Conservation (phyloP, 2,797 vertebrate genomes). For the Melanitta fusca region DNA sequence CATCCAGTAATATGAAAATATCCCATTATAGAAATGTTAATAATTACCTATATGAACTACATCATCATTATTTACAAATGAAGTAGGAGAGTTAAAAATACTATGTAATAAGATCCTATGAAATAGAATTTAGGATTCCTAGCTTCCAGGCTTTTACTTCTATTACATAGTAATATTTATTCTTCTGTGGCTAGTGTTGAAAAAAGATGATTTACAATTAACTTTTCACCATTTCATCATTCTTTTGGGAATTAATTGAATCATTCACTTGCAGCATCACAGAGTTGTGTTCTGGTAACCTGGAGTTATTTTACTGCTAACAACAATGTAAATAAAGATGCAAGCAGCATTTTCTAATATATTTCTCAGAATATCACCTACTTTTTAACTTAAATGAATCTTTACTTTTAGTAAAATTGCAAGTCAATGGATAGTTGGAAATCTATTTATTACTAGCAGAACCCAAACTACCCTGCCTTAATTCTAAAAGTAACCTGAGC, state of each 20-base stretch:
- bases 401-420: neutral
- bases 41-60: neutral
- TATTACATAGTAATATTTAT: neutral
- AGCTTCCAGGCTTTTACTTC: neutral
- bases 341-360: neutral
- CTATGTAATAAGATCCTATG: neutral
- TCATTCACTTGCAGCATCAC: neutral
- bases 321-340: neutral
- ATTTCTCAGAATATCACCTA: neutral
- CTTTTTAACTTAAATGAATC: neutral
- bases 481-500: neutral
- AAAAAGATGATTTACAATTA: neutral
- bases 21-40: neutral
- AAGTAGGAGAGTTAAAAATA: neutral
- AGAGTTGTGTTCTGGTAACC: neutral
- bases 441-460: neutral
- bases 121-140: neutral
- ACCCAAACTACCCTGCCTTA: neutral
- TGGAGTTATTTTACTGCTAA: neutral
- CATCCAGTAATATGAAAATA: neutral
- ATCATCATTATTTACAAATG: neutral
- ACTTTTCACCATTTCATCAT: neutral
- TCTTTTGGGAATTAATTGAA: neutral
- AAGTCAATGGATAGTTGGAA: neutral
- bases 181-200: neutral